Evolutionary conservation across 92 coral and sea anemone species (phyloP), one percentile per base, ranked within the genome.

Genomic region (Metridium senile): DNA sequence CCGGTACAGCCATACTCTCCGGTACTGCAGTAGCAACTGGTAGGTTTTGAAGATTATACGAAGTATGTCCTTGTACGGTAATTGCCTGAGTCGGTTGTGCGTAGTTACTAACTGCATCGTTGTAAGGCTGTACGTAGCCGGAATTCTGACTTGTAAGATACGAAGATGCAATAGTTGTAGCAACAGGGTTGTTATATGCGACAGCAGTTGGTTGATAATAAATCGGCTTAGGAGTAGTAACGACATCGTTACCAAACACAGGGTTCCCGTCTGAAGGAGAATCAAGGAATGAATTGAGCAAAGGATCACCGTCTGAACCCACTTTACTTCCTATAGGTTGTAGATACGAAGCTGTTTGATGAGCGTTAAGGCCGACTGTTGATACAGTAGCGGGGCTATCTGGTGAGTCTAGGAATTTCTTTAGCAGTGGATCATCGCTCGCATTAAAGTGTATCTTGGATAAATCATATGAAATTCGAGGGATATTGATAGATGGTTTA

Each of bases 11-110:
- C 30, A 32, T 52, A 31, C 66, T 66, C 31, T 57, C 77, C 46
- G 77, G 77, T 22, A 72, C 65, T 22, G 32, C 32, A 16, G 77
- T 71, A 32, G 52, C 77, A 54, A 32, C 58, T 6, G 57, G 58
- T 58, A 28, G n/a, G 25, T 19, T 29, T 45, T 51, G 23, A 0
- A 33, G 27, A 43, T 33, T 30, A 31, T 79, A 79, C 18, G 76
- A 54, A 3, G 83, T 79, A 23, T 67, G 75, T 18, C 76, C 83
- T 26, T 56, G 70, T 9, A 79, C 34, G 23, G 34, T 58, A 1
- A n/a, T 56, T 30, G 83, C 72, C n/a, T 57, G 68, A 35, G 83
- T 67, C 30, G 66, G 66, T 19, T 77, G 66, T 67, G 66, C 35
- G 22, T 51, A 72, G 30, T 52, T 57, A 20, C 18, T 31, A 63